Evolutionary conservation across 2,113 vertebrate species (phyloP).

Genomic region (Tachuris rubrigastra): DNA sequence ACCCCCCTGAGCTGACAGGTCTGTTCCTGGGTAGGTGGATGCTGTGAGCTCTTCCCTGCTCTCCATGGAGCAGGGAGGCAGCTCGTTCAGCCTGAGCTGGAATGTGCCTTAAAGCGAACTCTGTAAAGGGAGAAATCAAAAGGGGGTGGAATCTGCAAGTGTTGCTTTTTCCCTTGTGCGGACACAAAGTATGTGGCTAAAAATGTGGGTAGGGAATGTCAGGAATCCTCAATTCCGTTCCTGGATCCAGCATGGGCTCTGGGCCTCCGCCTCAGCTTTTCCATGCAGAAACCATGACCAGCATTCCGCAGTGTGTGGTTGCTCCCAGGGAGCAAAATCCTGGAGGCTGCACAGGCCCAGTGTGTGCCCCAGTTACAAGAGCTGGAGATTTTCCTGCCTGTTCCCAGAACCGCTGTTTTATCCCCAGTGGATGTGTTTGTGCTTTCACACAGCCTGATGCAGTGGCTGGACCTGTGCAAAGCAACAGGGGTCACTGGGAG

Average conservation of each 20-base stretch:
- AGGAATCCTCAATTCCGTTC: slow-evolving; percentile 18
- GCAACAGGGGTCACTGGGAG: background rate
- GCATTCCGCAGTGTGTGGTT: background rate
- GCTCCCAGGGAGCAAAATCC: background rate
- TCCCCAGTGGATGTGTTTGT: fast-evolving
- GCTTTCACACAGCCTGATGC: background rate
- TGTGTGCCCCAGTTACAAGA: fast-evolving
- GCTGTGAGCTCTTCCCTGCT: background rate
- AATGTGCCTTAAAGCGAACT: slow-evolving; percentile 4
- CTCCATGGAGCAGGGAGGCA: background rate
- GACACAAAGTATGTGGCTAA: background rate
- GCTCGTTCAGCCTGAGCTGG: background rate
- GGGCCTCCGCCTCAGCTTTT: background rate
- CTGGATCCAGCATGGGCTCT: background rate
- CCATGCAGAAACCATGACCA: background rate
- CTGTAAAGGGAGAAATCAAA: background rate
- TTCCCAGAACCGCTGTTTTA: background rate
- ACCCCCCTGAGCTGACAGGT: background rate
- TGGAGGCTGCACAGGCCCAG: background rate
- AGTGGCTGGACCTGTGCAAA: background rate
- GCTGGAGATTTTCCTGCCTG: fast-evolving
- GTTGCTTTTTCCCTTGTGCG: slow-evolving; percentile 1
- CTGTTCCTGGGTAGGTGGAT: background rate
- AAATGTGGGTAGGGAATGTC: slow-evolving; percentile 50
- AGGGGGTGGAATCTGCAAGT: background rate